Base-by-base conservation (phyloP, 2,888 invertebrate genomes). In the Stegana nigrithorax region DNA sequence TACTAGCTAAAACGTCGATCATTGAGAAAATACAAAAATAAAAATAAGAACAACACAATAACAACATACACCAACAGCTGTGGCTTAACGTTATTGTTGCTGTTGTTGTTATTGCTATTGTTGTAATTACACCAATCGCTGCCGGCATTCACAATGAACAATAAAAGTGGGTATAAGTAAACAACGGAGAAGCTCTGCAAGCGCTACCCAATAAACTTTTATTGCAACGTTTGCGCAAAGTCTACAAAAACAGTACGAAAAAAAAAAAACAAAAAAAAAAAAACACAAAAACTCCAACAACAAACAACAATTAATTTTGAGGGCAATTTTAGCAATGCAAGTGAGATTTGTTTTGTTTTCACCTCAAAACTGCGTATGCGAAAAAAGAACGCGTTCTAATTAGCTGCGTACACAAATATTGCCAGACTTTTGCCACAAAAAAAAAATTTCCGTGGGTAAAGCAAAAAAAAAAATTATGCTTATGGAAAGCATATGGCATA, bases 101-200 rank as follows among this genome's bases (percentile, higher is more conserved):
- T 27, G 36, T 53, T 53, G 8, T 3, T 29, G n/a, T 29, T 21
- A 14, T 47, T 21, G 17, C 12, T 19, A 36, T 32, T 55, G 21
- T 55, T 36, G 53, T 36, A 55, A 55, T 55, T 55, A 55, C 36
- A 36, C 12, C 21, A 32, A 32, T 36, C 25, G 53, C 53, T 19
- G n/a, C 21, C 21, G 47, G 57, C 42, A 25, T n/a, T 65, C 66
- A 71, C 73, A 70, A 65, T 65, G 58, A 56, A 12, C 39, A n/a
- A 32, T 14, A 32, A 58, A 44, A 17, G 5, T 8, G 10, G 5
- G 45, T 14, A 53, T 1, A 45, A 23, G n/a, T n/a, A 47, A 47
- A 47, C 17, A 47, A 23, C n/a, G 36, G n/a, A 36, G n/a, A 36
- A n/a, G 3, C 36, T n/a, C n/a, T n/a, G n/a, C 4, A n/a, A 50